Base-by-base conservation (phyloP, 2,113 vertebrate genomes). In the Pelmatolapia mariae region DNA sequence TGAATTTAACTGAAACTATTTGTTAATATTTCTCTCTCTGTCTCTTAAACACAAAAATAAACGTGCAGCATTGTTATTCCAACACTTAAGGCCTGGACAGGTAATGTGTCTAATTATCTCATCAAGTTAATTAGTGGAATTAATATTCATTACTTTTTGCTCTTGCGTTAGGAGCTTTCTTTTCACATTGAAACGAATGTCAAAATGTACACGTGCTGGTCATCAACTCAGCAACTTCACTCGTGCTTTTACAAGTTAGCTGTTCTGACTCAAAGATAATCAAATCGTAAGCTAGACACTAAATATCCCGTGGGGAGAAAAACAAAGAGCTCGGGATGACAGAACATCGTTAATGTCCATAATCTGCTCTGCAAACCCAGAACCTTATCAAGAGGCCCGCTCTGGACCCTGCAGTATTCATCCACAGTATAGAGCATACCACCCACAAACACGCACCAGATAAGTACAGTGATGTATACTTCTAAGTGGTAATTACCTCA, bases 391-490 rank as follows among this genome's bases (percentile, higher is more conserved):
- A 31, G 24, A 47, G 15, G 68, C 43, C 15, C 24, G 10, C 71
- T 1, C 1, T 19, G 43, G 71, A 33, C 26, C 18, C 0, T 78
- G 43, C 45, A 78, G 18, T 0, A n/a, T 33, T n/a, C 6, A 78
- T 9, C 7, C 1, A 31, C 16, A 78, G 43, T 50, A n/a, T 50
- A 9, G 16, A 31, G 73, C 24, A 31, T 8, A 19, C 45, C 45
- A 78, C 73, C 29, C 26, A 52, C 45, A 52, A 31, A 52, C 45
- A 52, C 18, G 18, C 45, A 3, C 26, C 18, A 4, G 33, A 19
- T 50, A 76, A 78, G 43, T 5, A 19, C 43, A 4, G 24, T 19
- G 71, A 78, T 50, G 18, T 0, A 6, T 0, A 52, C 73, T 3
- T 78, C 16, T 52, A n/a, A 52, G 73, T 52, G 45, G 45, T 78